Evolutionary conservation across 2,888 invertebrate species (phyloP).

Genomic region (Omphaloscelis lunosa): DNA sequence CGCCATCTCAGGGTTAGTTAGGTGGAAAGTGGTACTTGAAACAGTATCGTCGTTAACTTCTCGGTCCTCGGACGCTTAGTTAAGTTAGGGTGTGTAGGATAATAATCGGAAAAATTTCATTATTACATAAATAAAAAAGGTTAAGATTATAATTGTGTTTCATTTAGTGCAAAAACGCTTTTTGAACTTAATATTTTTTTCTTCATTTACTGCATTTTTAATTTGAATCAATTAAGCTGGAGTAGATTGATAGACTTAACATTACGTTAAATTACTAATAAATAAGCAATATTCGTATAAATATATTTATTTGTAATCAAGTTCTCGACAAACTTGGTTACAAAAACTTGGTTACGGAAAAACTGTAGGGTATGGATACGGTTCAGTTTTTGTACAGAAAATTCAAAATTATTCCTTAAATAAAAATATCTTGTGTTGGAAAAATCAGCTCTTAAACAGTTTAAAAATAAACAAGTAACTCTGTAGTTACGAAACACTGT

Average conservation of each 20-base stretch:
- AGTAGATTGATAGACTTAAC: background rate
- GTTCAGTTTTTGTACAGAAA: background rate
- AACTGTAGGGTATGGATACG: background rate
- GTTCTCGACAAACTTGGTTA: too few relatives aligned
- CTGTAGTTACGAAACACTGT: background rate
- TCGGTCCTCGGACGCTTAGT: background rate
- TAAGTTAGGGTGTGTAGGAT: background rate
- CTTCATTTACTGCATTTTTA: background rate
- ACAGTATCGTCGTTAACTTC: constrained; percentile 32
- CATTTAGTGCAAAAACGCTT: too few relatives aligned
- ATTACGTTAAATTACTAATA: background rate
- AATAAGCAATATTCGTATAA: too few relatives aligned
- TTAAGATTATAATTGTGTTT: background rate
- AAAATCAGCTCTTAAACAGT: background rate
- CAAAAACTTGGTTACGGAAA: too few relatives aligned
- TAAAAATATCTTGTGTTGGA: background rate
- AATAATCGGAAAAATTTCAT: background rate
- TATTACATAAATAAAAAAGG: background rate
- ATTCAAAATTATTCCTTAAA: too few relatives aligned
- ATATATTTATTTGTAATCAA: too few relatives aligned
- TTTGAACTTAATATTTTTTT: background rate
- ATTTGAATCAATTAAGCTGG: background rate
- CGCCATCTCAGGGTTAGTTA: constrained; percentile 28
- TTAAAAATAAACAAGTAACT: background rate
- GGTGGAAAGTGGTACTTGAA: constrained; percentile 45